Percentiles rank a stretch among this genome's conserved stretches.
phyloP scores from a whole-genome alignment of 2,888 invertebrate genomes.

The Miltochrista miniata region DNA sequence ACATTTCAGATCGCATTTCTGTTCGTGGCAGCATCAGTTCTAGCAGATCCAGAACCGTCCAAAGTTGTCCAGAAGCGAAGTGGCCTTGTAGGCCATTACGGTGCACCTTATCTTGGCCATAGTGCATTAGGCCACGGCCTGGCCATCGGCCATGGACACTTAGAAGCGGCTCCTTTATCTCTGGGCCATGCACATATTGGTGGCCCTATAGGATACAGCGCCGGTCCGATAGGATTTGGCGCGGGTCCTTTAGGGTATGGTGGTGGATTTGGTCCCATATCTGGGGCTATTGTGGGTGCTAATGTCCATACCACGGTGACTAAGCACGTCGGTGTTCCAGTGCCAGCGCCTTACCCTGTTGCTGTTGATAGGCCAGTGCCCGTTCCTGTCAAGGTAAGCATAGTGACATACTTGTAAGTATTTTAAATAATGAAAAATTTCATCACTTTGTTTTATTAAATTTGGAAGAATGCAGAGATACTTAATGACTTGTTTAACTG shows the following conservation, averaged over 20 bases:
- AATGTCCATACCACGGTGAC: slow-evolving; percentile 79
- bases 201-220: slow-evolving; percentile 5
- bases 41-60: slow-evolving; percentile 65
- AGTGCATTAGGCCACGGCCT: slow-evolving; percentile 36
- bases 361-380: slow-evolving; percentile 77
- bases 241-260: slow-evolving; percentile 2
- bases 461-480: too few relatives aligned
- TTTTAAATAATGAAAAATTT: too few relatives aligned
- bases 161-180: background rate
- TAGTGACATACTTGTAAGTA: too few relatives aligned
- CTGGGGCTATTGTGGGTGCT: slow-evolving; percentile 65
- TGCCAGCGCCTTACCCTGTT: slow-evolving; percentile 77
- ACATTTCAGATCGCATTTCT: slow-evolving; percentile 63
- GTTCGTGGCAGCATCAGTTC: slow-evolving; percentile 63
- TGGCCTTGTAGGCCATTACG: slow-evolving; percentile 68
- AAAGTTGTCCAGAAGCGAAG: slow-evolving; percentile 76
- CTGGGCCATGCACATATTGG: slow-evolving; percentile 3
- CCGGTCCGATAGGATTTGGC: slow-evolving; percentile 10
- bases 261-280: slow-evolving; percentile 15
- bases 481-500: too few relatives aligned
- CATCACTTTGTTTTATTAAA: too few relatives aligned
- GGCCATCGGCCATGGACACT: slow-evolving; percentile 1
- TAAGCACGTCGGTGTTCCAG: slow-evolving; percentile 76
- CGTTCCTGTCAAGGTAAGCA: slow-evolving; percentile 69
- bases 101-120: slow-evolving; percentile 44